Conservation (phyloP, 2,888 invertebrate genomes). For the Laspeyria flexula region DNA sequence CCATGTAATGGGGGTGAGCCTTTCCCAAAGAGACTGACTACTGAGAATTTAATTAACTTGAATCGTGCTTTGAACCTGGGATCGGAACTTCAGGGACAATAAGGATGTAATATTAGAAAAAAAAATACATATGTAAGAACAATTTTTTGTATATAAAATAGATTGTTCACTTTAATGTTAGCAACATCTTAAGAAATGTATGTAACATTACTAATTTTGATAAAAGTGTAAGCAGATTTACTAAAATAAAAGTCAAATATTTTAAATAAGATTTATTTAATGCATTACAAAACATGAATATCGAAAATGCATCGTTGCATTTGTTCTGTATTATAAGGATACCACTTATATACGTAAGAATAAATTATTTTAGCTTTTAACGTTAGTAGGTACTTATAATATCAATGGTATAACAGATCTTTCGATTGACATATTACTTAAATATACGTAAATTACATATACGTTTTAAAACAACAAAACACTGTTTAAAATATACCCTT, state of each 20-base stretch:
- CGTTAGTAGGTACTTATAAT: slow-evolving; percentile 64
- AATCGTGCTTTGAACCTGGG: too few species aligned
- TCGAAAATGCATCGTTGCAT: slow-evolving; percentile 44
- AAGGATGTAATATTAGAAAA: too few species aligned
- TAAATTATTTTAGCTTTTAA: slow-evolving; percentile 65
- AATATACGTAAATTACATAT: slow-evolving; percentile 29
- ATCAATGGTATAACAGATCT: slow-evolving; percentile 77
- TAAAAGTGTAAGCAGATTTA: too few species aligned
- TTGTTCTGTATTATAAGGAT: slow-evolving; percentile 35
- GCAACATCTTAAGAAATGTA: too few species aligned
- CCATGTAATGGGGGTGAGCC: too few species aligned
- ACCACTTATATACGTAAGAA: slow-evolving; percentile 55
- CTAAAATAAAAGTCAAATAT: slow-evolving; percentile 15
- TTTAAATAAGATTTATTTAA: slow-evolving; percentile 42
- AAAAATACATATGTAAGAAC: too few species aligned
- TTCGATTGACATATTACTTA: slow-evolving; percentile 44
- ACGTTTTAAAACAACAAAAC: slow-evolving; percentile 31
- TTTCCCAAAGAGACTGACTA: too few species aligned
- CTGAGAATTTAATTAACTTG: too few species aligned
- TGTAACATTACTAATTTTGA: too few species aligned
- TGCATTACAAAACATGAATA: slow-evolving; percentile 60
- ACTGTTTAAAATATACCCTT: slow-evolving; percentile 15
- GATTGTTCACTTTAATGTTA: too few species aligned
- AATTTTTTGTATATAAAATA: too few species aligned
- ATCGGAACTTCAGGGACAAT: too few species aligned